Base-by-base conservation (phyloP, 2,113 vertebrate species). In the Labrus mixtus region DNA sequence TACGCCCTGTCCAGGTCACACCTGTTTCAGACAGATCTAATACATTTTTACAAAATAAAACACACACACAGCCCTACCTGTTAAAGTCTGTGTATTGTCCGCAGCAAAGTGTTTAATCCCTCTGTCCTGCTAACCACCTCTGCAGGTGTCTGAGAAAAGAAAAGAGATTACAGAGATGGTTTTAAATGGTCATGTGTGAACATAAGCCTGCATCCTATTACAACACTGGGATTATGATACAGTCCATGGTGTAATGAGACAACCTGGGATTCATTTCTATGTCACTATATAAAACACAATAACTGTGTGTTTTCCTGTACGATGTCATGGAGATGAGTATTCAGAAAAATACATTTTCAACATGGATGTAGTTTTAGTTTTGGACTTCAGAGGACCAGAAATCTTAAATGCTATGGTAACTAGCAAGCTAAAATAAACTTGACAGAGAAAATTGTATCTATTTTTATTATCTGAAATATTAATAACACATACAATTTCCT, bases 131-230 rank as follows among this genome's bases (percentile, higher is more conserved):
- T 51, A 25, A 70, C 46, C 53, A 48, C 77, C 75, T 68, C 82
- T 79, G 89, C 88, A 88, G 89, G 84, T 79, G 89, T 83, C 83
- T 87, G 91, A 90, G 81, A 87, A 81, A 68, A 90, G 87, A 91
- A 72, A 61, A 59, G 59, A 85, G 93, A 94, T 95, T 94, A 93
- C 50, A 60, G 37, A 80, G 90, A 87, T 84, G 83, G 89, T 86
- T 94, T 93, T 93, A 93, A 93, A 92, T 86, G 89, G 83, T 90
- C 92, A 91, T 86, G 89, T 93, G 92, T 90, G 86, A 63, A 78
- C 76, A 55, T 94, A 93, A 94, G 84, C 91, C 82, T 68, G 82
- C 80, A 91, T 92, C 93, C 91, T 93, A 94, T 93, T 92, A 91
- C 79, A 87, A 78, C 76, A 59, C 41, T 51, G 80, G 86, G 92